Evolutionary conservation across 2,888 invertebrate genomes (phyloP).

Genomic region (Nasonia oneida): DNA sequence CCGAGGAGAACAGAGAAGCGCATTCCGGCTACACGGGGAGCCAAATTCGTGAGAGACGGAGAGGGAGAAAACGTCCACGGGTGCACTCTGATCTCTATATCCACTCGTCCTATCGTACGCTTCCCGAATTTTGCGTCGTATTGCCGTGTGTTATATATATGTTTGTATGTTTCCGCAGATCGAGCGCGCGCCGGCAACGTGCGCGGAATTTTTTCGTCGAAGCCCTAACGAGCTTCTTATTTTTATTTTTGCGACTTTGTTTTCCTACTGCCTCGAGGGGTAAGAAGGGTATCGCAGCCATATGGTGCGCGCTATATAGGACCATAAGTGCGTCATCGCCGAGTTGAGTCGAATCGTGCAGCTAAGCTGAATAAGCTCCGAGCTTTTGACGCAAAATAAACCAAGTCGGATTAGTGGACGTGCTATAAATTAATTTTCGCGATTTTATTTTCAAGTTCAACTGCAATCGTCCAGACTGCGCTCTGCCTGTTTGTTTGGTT

Average conservation of each 20-base stretch:
- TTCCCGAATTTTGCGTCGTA: not conserved
- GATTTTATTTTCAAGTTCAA: not conserved
- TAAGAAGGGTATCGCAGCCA: not conserved
- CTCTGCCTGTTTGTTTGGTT: not conserved
- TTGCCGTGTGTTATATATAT: not conserved
- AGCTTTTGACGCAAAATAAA: not conserved
- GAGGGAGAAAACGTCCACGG: not conserved
- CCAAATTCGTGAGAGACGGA: not conserved
- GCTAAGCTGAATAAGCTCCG: not conserved
- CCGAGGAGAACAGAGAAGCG: not conserved
- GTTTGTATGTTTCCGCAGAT: not conserved
- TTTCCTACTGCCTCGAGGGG: not conserved
- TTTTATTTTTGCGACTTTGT: not conserved
- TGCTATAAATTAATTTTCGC: constrained; percentile 7
- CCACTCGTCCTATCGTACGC: not conserved
- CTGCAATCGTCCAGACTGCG: not conserved
- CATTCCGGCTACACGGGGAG: constrained; percentile 42
- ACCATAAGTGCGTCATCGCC: not conserved
- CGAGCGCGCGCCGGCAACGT: not conserved
- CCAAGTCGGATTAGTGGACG: not conserved
- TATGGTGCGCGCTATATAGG: not conserved
- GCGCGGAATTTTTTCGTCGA: not conserved
- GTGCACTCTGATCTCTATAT: constrained; percentile 50
- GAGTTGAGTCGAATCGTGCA: not conserved
- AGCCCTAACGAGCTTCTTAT: not conserved